phyloP scores from a whole-genome alignment of 2,797 vertebrate genomes.

The Mallotus villosus region DNA sequence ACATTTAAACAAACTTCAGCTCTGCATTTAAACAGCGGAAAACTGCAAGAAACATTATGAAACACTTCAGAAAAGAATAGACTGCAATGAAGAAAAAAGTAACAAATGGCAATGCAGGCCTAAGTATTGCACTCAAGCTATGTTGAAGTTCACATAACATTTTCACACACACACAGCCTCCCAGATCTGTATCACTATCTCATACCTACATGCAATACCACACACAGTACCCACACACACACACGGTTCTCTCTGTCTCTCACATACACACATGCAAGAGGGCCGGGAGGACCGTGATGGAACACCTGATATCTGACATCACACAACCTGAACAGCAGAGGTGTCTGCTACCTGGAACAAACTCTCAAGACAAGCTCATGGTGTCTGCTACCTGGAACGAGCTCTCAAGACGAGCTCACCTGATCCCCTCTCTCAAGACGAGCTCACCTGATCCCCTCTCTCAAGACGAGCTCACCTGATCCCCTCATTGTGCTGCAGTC shows the following conservation, averaged over 20 bases:
- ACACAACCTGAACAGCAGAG: constrained; percentile 1
- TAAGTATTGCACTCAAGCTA: background rate
- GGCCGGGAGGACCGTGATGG: background rate
- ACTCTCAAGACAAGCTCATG: constrained; percentile 14
- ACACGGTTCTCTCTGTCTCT: background rate
- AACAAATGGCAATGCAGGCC: background rate
- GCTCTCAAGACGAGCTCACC: constrained; percentile 15
- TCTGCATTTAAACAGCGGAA: background rate
- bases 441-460: constrained; percentile 21
- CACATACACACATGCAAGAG: background rate
- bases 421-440: constrained; percentile 16
- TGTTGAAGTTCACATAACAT: background rate
- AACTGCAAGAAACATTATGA: background rate
- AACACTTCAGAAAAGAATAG: background rate
- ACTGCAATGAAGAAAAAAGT: background rate
- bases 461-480: constrained; percentile 12
- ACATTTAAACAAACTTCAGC: background rate
- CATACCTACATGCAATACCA: background rate
- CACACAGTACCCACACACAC: background rate
- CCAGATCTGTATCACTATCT: background rate
- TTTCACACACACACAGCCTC: too few relatives aligned
- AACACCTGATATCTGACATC: constrained; percentile 1
- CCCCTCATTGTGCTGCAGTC: background rate
- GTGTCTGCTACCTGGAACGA: constrained; percentile 9
- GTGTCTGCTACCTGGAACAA: constrained; percentile 9